phyloP scores from a whole-genome alignment of 2,113 vertebrate species.

The Hystrix brachyura region DNA sequence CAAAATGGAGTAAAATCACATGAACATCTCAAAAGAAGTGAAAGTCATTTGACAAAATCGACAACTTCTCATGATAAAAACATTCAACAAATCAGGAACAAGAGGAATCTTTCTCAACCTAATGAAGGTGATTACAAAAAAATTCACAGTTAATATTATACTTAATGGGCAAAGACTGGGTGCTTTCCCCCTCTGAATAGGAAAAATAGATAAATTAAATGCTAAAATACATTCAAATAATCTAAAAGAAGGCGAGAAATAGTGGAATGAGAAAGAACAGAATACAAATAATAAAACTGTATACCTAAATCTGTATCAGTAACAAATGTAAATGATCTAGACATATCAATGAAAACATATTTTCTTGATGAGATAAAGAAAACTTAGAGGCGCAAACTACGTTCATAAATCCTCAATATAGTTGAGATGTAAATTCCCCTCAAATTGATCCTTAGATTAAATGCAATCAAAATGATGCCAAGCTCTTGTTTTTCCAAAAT shows the following conservation, averaged over 20 bases:
- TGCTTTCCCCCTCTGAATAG: neutral
- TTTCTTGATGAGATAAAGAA: neutral
- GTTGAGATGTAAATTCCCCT: neutral
- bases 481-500: neutral
- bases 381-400: neutral
- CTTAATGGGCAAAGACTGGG: neutral
- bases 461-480: neutral
- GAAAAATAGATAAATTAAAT: slow-evolving; percentile 39
- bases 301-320: neutral
- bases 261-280: neutral
- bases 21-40: neutral
- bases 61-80: neutral
- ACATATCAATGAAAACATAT: neutral
- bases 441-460: neutral
- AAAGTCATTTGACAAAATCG: slow-evolving; percentile 6
- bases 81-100: slow-evolving; percentile 26
- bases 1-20: neutral
- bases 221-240: neutral
- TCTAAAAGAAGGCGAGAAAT: neutral
- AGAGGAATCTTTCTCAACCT: neutral
- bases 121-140: neutral
- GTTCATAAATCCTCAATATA: neutral
- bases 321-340: neutral
- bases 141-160: neutral
- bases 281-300: slow-evolving; percentile 3